Conservation (phyloP, 2,797 vertebrate species). For the Phrynocephalus guinanensis region DNA sequence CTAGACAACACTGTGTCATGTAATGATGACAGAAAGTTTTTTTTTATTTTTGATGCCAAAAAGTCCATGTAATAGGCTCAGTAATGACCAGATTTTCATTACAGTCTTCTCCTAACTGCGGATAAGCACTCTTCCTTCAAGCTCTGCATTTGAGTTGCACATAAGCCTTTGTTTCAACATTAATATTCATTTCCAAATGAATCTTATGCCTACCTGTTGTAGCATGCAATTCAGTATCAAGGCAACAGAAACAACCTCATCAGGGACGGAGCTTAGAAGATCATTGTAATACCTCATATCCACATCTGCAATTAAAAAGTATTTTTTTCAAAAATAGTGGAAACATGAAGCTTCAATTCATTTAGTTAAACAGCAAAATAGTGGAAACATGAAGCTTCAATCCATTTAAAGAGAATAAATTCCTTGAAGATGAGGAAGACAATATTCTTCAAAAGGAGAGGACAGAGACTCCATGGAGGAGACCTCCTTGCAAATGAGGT, state of each 20-base stretch:
- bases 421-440: too few species aligned
- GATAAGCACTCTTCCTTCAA: too few species aligned
- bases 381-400: constrained; percentile 29
- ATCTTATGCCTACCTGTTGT: constrained; percentile 85
- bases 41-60: too few species aligned
- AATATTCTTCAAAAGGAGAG: too few species aligned
- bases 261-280: constrained; percentile 84
- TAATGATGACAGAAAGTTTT: too few species aligned
- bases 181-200: not conserved
- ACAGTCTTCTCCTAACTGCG: too few species aligned
- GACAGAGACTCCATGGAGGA: too few species aligned
- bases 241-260: constrained; percentile 85
- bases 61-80: too few species aligned
- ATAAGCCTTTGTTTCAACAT: not conserved
- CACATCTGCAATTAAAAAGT: constrained; percentile 64
- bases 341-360: constrained; percentile 26
- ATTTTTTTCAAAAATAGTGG: constrained; percentile 31
- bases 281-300: constrained; percentile 88
- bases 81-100: too few species aligned
- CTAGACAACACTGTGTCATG: too few species aligned
- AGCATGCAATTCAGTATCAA: constrained; percentile 89
- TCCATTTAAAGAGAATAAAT: not conserved
- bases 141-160: too few species aligned
- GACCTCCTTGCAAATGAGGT: too few species aligned
- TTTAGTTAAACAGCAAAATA: not conserved